phyloP scores from a whole-genome alignment of 2,113 vertebrate species.

The Grus americana region DNA sequence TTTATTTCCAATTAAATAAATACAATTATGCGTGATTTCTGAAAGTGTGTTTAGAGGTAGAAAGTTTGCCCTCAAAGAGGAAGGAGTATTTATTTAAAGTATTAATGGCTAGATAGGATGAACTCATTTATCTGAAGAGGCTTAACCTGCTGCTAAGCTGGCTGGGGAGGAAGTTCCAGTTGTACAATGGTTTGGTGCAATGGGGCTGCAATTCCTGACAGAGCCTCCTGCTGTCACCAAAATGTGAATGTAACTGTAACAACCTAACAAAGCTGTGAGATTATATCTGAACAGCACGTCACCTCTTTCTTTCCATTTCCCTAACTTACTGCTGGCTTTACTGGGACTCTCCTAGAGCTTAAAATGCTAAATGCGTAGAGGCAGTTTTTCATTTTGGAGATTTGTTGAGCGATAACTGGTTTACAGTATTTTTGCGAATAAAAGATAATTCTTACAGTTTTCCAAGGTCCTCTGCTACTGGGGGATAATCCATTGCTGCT shows the following conservation, averaged over 20 bases:
- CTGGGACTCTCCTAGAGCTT: background rate
- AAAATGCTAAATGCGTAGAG: background rate
- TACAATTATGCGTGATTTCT: background rate
- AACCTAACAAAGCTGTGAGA: background rate
- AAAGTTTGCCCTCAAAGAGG: background rate
- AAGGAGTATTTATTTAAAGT: background rate
- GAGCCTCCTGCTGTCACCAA: background rate
- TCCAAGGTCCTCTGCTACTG: background rate
- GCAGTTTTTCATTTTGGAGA: background rate
- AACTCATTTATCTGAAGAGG: background rate
- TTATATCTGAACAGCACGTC: background rate
- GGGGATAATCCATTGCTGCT: background rate
- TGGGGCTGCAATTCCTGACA: background rate
- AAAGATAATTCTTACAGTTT: background rate
- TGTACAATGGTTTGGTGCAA: background rate
- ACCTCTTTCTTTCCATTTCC: background rate
- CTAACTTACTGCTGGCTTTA: background rate
- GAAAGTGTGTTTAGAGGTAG: background rate
- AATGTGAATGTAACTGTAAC: background rate
- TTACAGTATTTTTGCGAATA: background rate
- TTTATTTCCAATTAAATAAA: constrained; percentile 20
- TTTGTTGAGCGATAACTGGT: background rate
- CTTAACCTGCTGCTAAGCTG: background rate
- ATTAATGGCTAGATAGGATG: background rate
- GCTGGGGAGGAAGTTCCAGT: background rate